phyloP scores from a whole-genome alignment of 2,113 vertebrate species.

The Rutilus rutilus region DNA sequence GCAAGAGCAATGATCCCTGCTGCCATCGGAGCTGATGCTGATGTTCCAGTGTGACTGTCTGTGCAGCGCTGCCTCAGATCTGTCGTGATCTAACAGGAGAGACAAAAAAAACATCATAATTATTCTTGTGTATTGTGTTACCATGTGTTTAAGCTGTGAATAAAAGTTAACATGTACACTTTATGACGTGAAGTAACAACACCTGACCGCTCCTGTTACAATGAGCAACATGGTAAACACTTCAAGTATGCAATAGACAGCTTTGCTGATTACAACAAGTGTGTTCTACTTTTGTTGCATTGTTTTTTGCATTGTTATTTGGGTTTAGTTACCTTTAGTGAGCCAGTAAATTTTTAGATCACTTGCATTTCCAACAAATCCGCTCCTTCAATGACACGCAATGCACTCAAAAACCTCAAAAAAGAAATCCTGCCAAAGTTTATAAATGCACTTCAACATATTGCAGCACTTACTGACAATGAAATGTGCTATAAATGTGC shows the following conservation, averaged over 20 bases:
- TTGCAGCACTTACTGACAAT: constrained; percentile 2
- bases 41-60: constrained; percentile 98
- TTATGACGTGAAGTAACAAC: background rate
- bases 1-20: constrained; percentile 97
- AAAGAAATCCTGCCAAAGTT: background rate
- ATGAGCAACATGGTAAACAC: background rate
- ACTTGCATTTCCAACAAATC: background rate
- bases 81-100: constrained; percentile 88
- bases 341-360: too few relatives aligned
- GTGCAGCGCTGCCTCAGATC: constrained; percentile 97
- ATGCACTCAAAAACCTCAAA: background rate
- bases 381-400: background rate
- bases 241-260: background rate
- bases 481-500: constrained; percentile 6
- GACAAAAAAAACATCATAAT: background rate
- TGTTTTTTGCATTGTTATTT: background rate
- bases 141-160: background rate
- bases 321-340: too few relatives aligned
- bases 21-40: constrained; percentile 97
- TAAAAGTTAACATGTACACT: background rate
- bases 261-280: background rate
- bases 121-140: background rate
- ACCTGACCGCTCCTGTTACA: background rate
- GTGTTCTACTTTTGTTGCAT: background rate
- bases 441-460: background rate